These are phyloP conservation scores for Gallinago jamesoni DNA, from an alignment of 2,113 vertebrate genomes.

Conservation along the genomic window DNA sequence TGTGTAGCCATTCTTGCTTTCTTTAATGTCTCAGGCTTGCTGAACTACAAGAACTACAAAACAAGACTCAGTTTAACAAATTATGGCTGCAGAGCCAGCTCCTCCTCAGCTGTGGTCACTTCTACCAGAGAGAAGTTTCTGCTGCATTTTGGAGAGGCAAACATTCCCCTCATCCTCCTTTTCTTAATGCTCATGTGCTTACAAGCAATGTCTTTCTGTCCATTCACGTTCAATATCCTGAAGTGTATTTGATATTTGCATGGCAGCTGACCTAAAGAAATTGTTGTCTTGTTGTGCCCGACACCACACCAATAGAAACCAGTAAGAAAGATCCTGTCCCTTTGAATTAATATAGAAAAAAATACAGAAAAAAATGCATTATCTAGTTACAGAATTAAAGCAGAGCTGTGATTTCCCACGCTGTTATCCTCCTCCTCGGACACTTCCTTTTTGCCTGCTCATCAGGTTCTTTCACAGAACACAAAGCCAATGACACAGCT, in stretches of 20 bases:
- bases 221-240: not conserved
- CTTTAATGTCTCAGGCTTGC: constrained; percentile 19
- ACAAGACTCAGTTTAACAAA: not conserved
- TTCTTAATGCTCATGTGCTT: not conserved
- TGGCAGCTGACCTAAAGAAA: not conserved
- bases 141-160: not conserved
- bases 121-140: not conserved
- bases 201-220: not conserved
- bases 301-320: not conserved
- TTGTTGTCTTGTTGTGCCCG: not conserved
- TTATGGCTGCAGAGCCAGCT: not conserved
- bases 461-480: not conserved
- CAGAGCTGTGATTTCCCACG: not conserved
- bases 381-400: not conserved
- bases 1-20: constrained; percentile 21
- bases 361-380: not conserved
- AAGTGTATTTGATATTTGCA: not conserved
- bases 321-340: not conserved
- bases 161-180: not conserved
- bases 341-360: not conserved
- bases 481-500: not conserved
- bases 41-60: constrained; percentile 11
- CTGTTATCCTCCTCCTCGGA: not conserved
- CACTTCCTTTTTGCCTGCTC: not conserved
- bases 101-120: not conserved